These are phyloP conservation scores for Indicator indicator DNA, from an alignment of 2,113 vertebrate genomes.

Conservation along the genomic window DNA sequence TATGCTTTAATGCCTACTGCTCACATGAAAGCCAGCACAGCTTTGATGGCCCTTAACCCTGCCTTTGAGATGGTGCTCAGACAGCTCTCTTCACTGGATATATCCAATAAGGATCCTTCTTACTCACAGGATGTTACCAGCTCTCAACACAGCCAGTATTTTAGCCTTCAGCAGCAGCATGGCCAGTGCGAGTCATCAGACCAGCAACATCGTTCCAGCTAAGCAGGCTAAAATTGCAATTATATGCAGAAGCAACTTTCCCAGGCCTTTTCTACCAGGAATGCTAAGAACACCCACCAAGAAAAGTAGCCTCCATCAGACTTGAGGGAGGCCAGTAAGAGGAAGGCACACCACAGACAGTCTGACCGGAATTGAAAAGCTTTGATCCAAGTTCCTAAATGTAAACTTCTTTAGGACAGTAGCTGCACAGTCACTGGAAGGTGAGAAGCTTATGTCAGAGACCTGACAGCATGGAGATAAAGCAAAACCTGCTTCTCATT, in stretches of 20 bases:
- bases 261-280: background rate
- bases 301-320: background rate
- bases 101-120: background rate
- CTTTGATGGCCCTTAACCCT: background rate
- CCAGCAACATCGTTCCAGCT: background rate
- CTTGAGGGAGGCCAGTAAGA: background rate
- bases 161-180: background rate
- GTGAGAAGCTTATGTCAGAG: background rate
- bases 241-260: background rate
- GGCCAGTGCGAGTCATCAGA: background rate
- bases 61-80: background rate
- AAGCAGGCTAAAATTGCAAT: background rate
- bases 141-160: background rate
- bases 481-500: background rate
- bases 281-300: background rate
- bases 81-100: background rate
- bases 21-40: background rate
- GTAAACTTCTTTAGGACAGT: background rate
- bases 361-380: background rate
- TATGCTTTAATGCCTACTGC: background rate
- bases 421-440: background rate
- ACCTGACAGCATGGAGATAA: background rate
- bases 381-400: background rate
- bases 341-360: background rate
- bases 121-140: background rate